Evolutionary conservation across 1,140 invertebrate species (phyloP), one percentile per base, ranked within the genome.

Genomic region (Drosophila sturtevanti): DNA sequence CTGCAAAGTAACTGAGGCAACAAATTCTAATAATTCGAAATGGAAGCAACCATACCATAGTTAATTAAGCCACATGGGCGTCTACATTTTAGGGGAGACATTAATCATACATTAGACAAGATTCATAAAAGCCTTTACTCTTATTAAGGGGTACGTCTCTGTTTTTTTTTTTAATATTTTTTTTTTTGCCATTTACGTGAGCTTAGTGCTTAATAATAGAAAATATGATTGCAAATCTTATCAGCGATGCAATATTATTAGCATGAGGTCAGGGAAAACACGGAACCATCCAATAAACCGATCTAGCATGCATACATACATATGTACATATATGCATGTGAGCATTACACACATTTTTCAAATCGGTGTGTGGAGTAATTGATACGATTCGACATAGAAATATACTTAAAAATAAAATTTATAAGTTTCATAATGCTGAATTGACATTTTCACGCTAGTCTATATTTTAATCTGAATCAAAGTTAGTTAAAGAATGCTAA

Each of bases 1-100:
- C 41, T 48, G 41, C 41, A 10, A 48, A 48, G 41, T 48, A 48
- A 48, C 41, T 48, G 41, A 48, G 41, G 41, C 41, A 48, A 48
- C 9, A 55, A 55, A 55, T 55, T 31, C 4, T 14, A 31, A 55
- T 55, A 31, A 55, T 31, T 31, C 22, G 22, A 48, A 48, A 48
- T 48, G 41, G 10, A 48, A 48, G 41, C 41, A 9, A 7, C 52
- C 24, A n/a, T 55, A 1, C 9, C 5, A 31, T 31, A 31, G 1
- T 48, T 10, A 48, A 48, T 48, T 21, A 48, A 48, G 9, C 9
- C 41, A 4, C 18, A 38, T 38, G 9, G 41, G 41, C 41, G 41
- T 48, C 41, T 48, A 9, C 10, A 21, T 48, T 48, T 0, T 0
- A 48, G 41, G 41, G 41, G 27, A 31, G 7, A 31, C 2, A 24